Percentiles rank a stretch among this genome's conserved stretches.
Evolutionary conservation across 2,797 vertebrate genomes (phyloP).

Genomic region (Bufotes viridis): DNA sequence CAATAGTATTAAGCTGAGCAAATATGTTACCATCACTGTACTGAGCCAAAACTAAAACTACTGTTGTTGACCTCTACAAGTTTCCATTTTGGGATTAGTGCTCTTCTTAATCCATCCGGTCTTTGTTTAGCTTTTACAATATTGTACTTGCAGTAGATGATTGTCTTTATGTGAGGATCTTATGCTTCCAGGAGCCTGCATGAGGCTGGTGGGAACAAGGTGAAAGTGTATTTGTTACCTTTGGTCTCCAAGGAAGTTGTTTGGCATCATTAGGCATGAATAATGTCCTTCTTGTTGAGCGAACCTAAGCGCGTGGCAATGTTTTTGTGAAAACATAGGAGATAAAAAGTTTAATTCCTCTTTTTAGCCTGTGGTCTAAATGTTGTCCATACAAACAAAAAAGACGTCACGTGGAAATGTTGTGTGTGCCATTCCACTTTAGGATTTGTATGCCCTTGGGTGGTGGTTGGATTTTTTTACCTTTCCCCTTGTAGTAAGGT

Average conservation of each 20-base stretch:
- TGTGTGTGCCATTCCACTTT: not conserved
- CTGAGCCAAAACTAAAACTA: not conserved
- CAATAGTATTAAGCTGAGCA: not conserved
- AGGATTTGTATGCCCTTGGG: not conserved
- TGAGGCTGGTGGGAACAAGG: not conserved
- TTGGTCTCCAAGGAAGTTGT: slow-evolving; percentile 15
- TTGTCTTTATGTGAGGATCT: not conserved
- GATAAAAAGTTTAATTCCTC: not conserved
- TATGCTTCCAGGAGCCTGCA: not conserved
- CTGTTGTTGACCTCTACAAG: not conserved
- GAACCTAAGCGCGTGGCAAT: not conserved
- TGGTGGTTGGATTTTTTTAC: not conserved
- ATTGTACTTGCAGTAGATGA: not conserved
- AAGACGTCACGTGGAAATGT: too few species aligned
- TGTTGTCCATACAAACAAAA: not conserved
- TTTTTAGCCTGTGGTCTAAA: not conserved
- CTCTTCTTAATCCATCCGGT: not conserved
- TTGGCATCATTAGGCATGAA: slow-evolving; percentile 23
- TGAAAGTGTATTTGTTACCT: slow-evolving; percentile 28
- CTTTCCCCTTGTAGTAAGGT: not conserved
- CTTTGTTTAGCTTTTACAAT: not conserved
- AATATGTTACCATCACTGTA: not conserved
- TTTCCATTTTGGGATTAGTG: not conserved
- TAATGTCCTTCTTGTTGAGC: slow-evolving; percentile 9
- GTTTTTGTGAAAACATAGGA: not conserved